Evolutionary conservation across 53 echinoderm and acorn worm genomes (phyloP), one percentile per base, ranked within the genome.

Genomic region (Paelopatides confundens): DNA sequence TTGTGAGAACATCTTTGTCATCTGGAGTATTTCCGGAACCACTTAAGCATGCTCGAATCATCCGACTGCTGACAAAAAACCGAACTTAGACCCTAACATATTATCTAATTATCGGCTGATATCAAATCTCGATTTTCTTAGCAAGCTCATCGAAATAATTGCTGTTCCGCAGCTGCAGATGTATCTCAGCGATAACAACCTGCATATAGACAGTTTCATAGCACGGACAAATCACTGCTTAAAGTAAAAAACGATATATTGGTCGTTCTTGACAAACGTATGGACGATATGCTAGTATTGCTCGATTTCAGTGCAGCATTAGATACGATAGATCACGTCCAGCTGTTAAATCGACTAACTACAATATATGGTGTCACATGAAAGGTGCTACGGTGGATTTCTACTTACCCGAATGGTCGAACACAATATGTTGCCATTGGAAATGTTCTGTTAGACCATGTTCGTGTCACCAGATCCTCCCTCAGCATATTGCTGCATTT

Each of bases 101-200:
- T 62, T 89, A 31, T 35, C 27, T 47, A 87, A 86, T 67, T 92
- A 88, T 52, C 85, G 92, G n/a, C 85, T 88, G 38, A 69, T 85
- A 62, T 89, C 85, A 47, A 89, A 89, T 46, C 40, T 89, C 14
- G 36, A 49, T 85, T 89, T 77, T 62, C n/a, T n/a, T n/a, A n/a
- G n/a, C n/a, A n/a, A n/a, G n/a, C n/a, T n/a, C n/a, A n/a, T n/a
- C n/a, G n/a, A 87, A 38, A 87, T 43, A 40, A 39, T 47, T 23
- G 87, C 33, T 87, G 64, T 30, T 5, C 0, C 77, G n/a, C n/a
- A n/a, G n/a, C n/a, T n/a, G n/a, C n/a, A n/a, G n/a, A n/a, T n/a
- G n/a, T n/a, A n/a, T n/a, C n/a, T n/a, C n/a, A n/a, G n/a, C n/a
- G n/a, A n/a, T n/a, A n/a, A n/a, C n/a, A n/a, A n/a, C n/a, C n/a